Evolutionary conservation across 2,113 vertebrate species (phyloP).

Genomic region (Sphyrna mokarran): DNA sequence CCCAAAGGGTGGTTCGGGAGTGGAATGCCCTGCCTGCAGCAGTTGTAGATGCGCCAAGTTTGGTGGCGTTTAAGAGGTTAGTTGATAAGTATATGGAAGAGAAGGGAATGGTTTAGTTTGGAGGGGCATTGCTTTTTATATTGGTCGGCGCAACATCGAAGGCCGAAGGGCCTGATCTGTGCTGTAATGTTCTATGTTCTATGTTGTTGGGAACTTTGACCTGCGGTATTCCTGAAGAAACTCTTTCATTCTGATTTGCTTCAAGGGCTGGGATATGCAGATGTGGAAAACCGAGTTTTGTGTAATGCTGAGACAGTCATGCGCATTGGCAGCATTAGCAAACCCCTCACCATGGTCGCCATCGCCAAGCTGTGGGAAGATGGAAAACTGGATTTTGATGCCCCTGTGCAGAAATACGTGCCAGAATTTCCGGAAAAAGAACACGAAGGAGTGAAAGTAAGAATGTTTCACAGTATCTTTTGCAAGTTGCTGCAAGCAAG

Average conservation of each 20-base stretch:
- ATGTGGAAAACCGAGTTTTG: constrained; percentile 82
- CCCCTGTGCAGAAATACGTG: constrained; percentile 85
- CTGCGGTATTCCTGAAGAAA: neutral
- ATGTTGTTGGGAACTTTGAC: neutral
- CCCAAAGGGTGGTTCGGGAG: too few species aligned
- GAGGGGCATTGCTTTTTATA: too few species aligned
- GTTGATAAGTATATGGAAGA: too few species aligned
- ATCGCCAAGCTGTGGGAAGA: constrained; percentile 81
- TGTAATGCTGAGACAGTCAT: constrained; percentile 79
- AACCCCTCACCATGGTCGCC: constrained; percentile 83
- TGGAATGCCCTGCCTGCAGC: too few species aligned
- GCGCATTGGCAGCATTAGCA: constrained; percentile 95
- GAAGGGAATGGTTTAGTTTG: too few species aligned
- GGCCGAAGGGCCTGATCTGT: too few species aligned
- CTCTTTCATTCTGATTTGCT: constrained; percentile 28
- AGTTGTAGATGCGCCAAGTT: too few species aligned
- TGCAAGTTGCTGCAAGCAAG: neutral
- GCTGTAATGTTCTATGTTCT: too few species aligned
- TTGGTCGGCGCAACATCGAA: too few species aligned
- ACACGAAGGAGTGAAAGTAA: constrained; percentile 82
- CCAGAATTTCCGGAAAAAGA: constrained; percentile 90
- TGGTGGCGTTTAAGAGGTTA: too few species aligned
- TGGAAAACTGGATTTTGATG: constrained; percentile 82
- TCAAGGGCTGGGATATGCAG: constrained; percentile 82
- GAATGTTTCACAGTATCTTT: constrained; percentile 32